A percentile compares a stretch with the other conserved stretches of the same genome.
phyloP scores from a whole-genome alignment of 1,140 invertebrate genomes.

The Arctopsyche grandis region DNA sequence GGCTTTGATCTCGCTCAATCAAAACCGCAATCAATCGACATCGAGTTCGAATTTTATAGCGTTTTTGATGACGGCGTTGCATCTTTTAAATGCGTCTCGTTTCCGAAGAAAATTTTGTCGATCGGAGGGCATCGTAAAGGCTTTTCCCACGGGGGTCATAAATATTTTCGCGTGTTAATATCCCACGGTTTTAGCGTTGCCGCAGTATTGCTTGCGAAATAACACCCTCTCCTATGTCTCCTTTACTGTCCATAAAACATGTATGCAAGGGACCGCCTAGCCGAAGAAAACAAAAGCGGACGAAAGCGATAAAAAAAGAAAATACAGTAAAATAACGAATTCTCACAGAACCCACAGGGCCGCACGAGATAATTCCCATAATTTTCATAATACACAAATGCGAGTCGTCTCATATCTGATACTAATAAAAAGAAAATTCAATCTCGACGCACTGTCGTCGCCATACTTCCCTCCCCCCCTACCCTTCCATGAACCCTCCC shows the following conservation, averaged over 20 bases:
- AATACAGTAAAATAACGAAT: neutral
- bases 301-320: conserved; percentile 16
- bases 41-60: too few relatives aligned
- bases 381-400: conserved; percentile 7
- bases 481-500: neutral
- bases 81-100: too few relatives aligned
- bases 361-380: neutral
- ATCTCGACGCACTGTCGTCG: neutral
- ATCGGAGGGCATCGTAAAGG: neutral
- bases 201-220: neutral
- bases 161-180: conserved; percentile 36
- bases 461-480: neutral
- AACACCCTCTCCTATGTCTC: conserved; percentile 6
- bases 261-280: neutral
- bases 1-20: too few relatives aligned
- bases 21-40: too few relatives aligned
- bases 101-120: too few relatives aligned
- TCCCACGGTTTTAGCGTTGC: neutral
- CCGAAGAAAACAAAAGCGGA: neutral
- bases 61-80: too few relatives aligned
- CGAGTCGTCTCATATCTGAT: neutral
- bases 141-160: conserved; percentile 22
- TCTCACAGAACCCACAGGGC: neutral
- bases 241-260: conserved; percentile 35
- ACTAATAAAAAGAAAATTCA: conserved; percentile 18